Evolutionary conservation across 2,888 invertebrate species (phyloP).

Genomic region (Eumerus sabulonum): DNA sequence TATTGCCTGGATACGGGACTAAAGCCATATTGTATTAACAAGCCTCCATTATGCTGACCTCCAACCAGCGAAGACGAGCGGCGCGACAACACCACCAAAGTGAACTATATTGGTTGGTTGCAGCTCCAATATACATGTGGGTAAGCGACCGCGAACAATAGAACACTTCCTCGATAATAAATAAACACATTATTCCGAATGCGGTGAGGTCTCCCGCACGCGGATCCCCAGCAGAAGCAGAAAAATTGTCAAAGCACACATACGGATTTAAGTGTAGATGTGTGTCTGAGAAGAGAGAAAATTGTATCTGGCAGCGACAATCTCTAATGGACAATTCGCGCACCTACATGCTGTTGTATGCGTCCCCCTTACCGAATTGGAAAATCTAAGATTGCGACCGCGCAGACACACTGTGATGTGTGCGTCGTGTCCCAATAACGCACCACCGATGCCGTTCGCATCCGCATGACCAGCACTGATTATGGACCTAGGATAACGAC

Average conservation of each 20-base stretch:
- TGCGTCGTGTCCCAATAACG: conserved; percentile 68
- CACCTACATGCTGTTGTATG: conserved; percentile 53
- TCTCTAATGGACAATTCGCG: conserved; percentile 66
- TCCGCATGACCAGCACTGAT: conserved; percentile 57
- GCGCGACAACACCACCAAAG: conserved; percentile 17
- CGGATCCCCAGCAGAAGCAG: conserved; percentile 28
- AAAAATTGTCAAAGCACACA: conserved; percentile 69
- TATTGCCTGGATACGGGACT: conserved; percentile 53
- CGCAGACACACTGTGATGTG: conserved; percentile 27
- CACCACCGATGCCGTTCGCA: conserved; percentile 43
- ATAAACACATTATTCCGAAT: conserved; percentile 71
- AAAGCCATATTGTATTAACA: conserved; percentile 40
- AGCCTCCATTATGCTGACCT: conserved; percentile 43
- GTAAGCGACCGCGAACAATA: conserved; percentile 62
- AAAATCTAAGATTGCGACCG: conserved; percentile 67
- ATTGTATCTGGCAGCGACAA: conserved; percentile 62
- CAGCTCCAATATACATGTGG: conserved; percentile 57
- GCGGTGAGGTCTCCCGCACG: conserved; percentile 47
- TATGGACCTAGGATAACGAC: conserved; percentile 61
- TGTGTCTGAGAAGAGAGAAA: conserved; percentile 45
- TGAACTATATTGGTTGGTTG: conserved; percentile 58
- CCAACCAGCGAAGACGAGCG: conserved; percentile 23
- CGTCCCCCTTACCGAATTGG: conserved; percentile 21
- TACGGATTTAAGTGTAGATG: conserved; percentile 11
- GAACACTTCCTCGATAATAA: conserved; percentile 70